Evolutionary conservation across 2,113 vertebrate genomes (phyloP).

Genomic region (Cardinalis cardinalis): DNA sequence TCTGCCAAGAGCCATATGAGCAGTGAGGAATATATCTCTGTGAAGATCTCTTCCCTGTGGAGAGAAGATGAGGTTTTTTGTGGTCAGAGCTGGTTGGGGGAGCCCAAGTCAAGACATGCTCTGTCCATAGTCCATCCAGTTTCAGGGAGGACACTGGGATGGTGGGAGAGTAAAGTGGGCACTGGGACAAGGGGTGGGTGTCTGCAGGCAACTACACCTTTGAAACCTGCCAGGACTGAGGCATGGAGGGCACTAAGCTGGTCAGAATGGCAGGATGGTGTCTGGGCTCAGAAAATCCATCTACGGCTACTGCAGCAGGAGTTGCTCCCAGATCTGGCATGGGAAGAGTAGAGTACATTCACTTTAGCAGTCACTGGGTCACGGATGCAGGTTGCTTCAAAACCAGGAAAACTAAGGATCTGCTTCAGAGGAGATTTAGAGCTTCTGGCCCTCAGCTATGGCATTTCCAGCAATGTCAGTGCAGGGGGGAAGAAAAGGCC

Average conservation of each 20-base stretch:
- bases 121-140: not conserved
- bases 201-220: not conserved
- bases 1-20: not conserved
- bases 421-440: not conserved
- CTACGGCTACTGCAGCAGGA: not conserved
- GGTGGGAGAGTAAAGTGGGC: not conserved
- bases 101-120: fast-evolving
- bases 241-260: not conserved
- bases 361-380: not conserved
- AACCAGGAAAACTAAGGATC: not conserved
- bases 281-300: not conserved
- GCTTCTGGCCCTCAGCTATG: not conserved
- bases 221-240: not conserved
- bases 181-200: not conserved
- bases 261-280: not conserved
- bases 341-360: not conserved
- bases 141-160: not conserved
- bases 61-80: fast-evolving
- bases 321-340: not conserved
- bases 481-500: not conserved
- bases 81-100: not conserved
- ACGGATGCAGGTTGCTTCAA: not conserved
- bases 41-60: not conserved
- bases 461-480: not conserved
- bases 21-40: not conserved